These are phyloP conservation scores for Spilogale gracilis DNA, from an alignment of 2,113 vertebrate genomes.

Conservation along the genomic window DNA sequence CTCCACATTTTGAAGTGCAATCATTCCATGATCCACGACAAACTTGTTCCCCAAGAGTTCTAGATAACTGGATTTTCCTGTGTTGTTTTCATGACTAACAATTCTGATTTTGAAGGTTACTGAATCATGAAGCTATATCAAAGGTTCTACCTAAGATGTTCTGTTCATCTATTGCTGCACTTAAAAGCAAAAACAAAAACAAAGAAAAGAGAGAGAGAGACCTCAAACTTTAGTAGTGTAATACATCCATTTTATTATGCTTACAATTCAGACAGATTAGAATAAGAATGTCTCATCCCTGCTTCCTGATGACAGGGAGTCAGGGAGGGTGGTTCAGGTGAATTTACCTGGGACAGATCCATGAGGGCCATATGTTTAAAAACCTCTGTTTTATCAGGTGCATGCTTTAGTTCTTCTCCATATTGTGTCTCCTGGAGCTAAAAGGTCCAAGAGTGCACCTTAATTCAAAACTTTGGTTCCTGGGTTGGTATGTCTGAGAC, in stretches of 20 bases:
- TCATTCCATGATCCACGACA: conserved; percentile 67
- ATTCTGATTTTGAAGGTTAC: conserved; percentile 67
- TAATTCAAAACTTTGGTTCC: background rate
- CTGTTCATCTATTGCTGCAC: conserved; percentile 49
- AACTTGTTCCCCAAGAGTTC: conserved; percentile 67
- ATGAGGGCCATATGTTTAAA: background rate
- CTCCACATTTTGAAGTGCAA: conserved; percentile 30
- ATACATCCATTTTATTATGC: conserved; percentile 27
- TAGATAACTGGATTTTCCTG: conserved; percentile 67
- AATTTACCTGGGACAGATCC: background rate
- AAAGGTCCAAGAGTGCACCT: background rate
- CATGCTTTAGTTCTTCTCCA: background rate
- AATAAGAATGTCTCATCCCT: background rate
- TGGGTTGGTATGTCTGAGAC: background rate
- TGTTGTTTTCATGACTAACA: conserved; percentile 73
- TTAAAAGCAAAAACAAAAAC: background rate
- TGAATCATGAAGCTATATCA: conserved; percentile 55
- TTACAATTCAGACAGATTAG: background rate
- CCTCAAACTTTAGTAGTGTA: background rate
- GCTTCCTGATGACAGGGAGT: background rate
- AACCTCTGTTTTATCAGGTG: background rate
- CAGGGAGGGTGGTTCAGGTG: background rate
- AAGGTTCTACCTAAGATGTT: conserved; percentile 44
- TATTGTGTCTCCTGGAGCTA: background rate
- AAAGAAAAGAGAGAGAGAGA: background rate